Base-by-base conservation (phyloP, 2,113 vertebrate species). In the Ranitomeya variabilis region DNA sequence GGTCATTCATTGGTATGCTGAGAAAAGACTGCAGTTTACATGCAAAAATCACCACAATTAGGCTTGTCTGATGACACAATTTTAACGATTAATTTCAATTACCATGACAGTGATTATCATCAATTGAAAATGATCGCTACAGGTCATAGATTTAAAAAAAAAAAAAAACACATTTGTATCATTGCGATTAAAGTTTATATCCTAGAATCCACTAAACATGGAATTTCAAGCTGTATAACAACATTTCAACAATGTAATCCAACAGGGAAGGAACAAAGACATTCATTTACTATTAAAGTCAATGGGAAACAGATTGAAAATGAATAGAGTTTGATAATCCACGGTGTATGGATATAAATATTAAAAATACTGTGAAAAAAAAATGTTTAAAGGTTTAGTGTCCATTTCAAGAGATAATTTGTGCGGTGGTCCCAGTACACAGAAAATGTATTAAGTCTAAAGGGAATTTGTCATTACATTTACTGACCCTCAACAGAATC, bases 321-420 rank as follows among this genome's bases (percentile, higher is more conserved):
- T 23, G 0, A 1, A 10, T n/a, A 2, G 3, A n/a, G 19, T 10
- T n/a, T 1, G 10, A 7, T 4, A 0, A 64, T 19, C 16, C 62
- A 19, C 21, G 3, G 21, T 67, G 21, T 8, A 67, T 23, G 21
- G 9, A 67, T 1, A 19, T 11, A 67, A 0, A 23, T 3, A 23
- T 67, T 67, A 67, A n/a, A 67, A 67, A 10, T 67, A 10, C 64
- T 67, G 64, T 67, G 64, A 67, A 67, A 67, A 11, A 67, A 7
- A 31, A n/a, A 19, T 8, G 7, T 21, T 64, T 0, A 64, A 64
- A 64, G 6, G 18, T 6, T 8, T 19, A 1, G 4, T 8, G 4
- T 60, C 10, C 10, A 60, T 60, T 60, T 60, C 15, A 60, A 60
- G 15, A 60, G 13, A 60, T 60, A 60, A 4, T 60, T 60, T 4